A percentile compares a stretch with the other conserved stretches of the same genome.
These are phyloP conservation scores for Grapholita molesta DNA, from an alignment of 1,140 invertebrate species.

Conservation along the genomic window DNA sequence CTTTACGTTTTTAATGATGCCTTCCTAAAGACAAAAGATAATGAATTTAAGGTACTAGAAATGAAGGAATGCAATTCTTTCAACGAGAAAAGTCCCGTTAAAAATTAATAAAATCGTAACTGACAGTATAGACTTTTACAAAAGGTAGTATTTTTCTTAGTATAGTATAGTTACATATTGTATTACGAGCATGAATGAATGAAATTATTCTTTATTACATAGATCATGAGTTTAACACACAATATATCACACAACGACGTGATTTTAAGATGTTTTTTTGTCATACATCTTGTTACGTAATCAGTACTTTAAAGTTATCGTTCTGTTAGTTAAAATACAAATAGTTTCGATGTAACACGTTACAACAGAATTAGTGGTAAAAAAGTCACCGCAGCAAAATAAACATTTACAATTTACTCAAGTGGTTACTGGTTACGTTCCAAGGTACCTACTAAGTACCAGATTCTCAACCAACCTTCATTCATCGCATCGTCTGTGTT, in stretches of 20 bases:
- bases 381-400: constrained; percentile 7
- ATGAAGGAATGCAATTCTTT: background rate
- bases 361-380: background rate
- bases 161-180: too few relatives aligned
- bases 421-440: constrained; percentile 37
- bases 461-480: constrained; percentile 42
- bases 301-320: too few relatives aligned
- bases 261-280: too few relatives aligned
- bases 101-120: too few relatives aligned
- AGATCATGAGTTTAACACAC: too few relatives aligned
- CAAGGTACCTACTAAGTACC: constrained; percentile 19
- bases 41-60: constrained; percentile 26
- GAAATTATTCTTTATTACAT: too few relatives aligned
- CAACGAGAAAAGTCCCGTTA: background rate
- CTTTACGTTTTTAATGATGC: constrained; percentile 26
- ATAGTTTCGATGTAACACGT: background rate
- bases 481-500: constrained; percentile 26
- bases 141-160: too few relatives aligned
- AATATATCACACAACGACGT: too few relatives aligned
- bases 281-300: too few relatives aligned
- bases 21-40: constrained; percentile 25
- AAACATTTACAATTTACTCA: constrained; percentile 49
- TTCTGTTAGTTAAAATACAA: background rate
- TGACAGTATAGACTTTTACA: too few relatives aligned
- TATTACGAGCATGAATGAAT: too few relatives aligned